Base-by-base conservation (phyloP, 2,797 vertebrate genomes). In the Picus viridis region DNA sequence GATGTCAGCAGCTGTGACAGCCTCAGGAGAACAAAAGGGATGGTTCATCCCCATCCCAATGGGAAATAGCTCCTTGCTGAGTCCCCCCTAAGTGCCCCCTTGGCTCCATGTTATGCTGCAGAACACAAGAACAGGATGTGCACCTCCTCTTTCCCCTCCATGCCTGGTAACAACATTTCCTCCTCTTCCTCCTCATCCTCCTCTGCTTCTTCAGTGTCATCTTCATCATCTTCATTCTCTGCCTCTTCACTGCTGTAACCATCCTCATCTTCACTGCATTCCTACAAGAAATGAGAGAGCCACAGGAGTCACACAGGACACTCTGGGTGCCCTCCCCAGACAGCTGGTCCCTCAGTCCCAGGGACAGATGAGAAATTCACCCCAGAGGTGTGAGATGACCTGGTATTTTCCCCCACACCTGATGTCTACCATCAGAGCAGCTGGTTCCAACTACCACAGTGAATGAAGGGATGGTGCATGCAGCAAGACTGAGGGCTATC, bases 141-240 rank as follows among this genome's bases (percentile, higher is more conserved):
- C 70, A 99, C 99, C 99, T 99, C 99, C 94, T 99, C 99, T 95
- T 99, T 99, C 79, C 99, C 99, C 63, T 99, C 99, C 99, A 99
- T 99, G 93, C 99, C 99, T 62, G 99, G 99, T 85, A 99, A 97
- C 97, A 99, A 98, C 98, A 99, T 98, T 77, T 99, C 99, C 84
- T 99, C 99, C 39, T 98, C 98, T 69, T 97, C 97, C 47, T 98
- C 98, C 58, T 98, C 97, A 57, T 96, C 97, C 76, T 98, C 98
- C 7, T 99, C 98, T 9, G 97, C 97, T 65, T 99, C 99, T 64
- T 98, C 97, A 9, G 97, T 98, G 67, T 98, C 98, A 88, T 98
- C 98, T 59, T 98, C 98, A 26, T 98, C 97, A 51, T 98, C 97
- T 70, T 98, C 97, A 6, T 98, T 97, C 84, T 98, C 98, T 71